Evolutionary conservation across 2,888 invertebrate genomes (phyloP).

Genomic region (Ormyrus labotus): DNA sequence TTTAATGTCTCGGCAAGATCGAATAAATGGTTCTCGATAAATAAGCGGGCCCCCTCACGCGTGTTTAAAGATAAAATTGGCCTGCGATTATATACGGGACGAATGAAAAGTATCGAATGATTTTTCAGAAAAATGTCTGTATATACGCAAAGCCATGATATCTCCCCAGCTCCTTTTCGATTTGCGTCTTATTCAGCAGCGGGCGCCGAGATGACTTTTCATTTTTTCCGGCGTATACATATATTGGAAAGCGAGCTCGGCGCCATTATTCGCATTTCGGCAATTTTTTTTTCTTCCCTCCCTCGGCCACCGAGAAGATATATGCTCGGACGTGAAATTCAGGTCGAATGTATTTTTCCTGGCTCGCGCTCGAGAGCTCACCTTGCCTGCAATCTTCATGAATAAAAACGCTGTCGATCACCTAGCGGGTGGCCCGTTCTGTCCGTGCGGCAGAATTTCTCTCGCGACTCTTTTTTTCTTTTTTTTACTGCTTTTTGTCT

Average conservation of each 20-base stretch:
- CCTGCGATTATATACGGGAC: conserved; percentile 4
- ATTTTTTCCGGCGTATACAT: conserved; percentile 14
- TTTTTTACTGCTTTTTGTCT: too few relatives aligned
- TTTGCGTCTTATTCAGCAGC: too few relatives aligned
- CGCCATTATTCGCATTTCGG: conserved; percentile 37
- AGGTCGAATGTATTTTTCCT: conserved; percentile 47
- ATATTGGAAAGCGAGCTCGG: conserved; percentile 16
- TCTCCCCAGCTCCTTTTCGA: too few relatives aligned
- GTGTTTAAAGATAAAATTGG: conserved; percentile 42
- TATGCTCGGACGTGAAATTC: conserved; percentile 38
- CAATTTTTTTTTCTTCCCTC: conserved; percentile 11
- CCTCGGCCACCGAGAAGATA: conserved; percentile 22
- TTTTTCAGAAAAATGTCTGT: conserved; percentile 30
- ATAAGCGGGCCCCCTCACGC: conserved; percentile 5
- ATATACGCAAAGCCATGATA: background rate
- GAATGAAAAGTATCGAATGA: conserved; percentile 41
- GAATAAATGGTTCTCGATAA: conserved; percentile 44
- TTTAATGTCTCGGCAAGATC: conserved; percentile 4
- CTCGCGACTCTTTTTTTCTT: background rate
- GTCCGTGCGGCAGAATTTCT: conserved; percentile 15
- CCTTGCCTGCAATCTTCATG: conserved; percentile 46
- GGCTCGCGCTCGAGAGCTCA: conserved; percentile 2
- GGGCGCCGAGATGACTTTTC: conserved; percentile 24
- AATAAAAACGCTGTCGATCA: conserved; percentile 55
- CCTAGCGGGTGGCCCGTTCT: conserved; percentile 22